Evolutionary conservation across 2,797 vertebrate genomes (phyloP).

Genomic region (Rhincodon typus): DNA sequence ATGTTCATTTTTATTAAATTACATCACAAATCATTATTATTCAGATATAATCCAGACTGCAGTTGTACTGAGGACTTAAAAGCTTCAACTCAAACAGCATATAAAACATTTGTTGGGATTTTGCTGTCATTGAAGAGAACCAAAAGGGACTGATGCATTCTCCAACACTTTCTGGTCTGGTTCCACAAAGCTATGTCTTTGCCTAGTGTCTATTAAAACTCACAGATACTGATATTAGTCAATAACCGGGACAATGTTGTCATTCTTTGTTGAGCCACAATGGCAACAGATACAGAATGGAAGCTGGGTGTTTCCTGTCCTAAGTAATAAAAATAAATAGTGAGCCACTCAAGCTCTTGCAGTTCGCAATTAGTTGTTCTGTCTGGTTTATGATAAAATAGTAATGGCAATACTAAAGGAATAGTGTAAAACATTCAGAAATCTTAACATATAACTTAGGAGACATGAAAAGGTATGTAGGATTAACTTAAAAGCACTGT

Average conservation of each 20-base stretch:
- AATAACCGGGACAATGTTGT: too few species aligned
- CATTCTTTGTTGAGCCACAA: neutral
- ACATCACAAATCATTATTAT: too few species aligned
- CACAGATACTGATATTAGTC: neutral
- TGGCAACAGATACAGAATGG: neutral
- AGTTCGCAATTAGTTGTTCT: neutral
- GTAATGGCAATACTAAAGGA: neutral
- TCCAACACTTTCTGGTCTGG: neutral
- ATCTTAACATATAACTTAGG: neutral
- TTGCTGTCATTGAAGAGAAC: neutral
- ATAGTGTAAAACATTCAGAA: neutral
- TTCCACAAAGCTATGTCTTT: too few species aligned
- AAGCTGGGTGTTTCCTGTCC: neutral
- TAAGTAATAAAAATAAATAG: neutral
- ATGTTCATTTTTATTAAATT: too few species aligned
- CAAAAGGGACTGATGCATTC: neutral
- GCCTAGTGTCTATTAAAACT: neutral
- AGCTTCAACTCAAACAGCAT: neutral
- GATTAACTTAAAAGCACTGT: too few species aligned
- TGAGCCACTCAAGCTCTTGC: neutral
- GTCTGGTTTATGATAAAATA: neutral
- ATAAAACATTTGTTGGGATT: neutral
- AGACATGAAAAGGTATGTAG: too few species aligned
- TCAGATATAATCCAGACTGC: too few species aligned
- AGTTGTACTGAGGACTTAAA: neutral